A percentile compares a stretch with the other conserved stretches of the same genome.
phyloP scores from a whole-genome alignment of 2,113 vertebrate genomes.

The Brienomyrus brachyistius region DNA sequence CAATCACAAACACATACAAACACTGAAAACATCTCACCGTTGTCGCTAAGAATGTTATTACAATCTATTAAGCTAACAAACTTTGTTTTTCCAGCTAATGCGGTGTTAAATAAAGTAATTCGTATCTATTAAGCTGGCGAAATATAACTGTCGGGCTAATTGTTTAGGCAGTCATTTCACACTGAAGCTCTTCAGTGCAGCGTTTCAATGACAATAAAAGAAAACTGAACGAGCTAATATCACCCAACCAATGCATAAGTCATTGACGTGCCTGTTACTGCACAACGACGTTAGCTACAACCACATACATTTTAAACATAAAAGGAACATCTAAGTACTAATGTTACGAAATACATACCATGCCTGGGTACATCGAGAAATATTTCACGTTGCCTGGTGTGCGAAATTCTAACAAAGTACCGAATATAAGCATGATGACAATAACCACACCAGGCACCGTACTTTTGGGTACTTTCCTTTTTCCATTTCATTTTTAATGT shows the following conservation, averaged over 20 bases:
- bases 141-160: background rate
- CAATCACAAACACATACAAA: background rate
- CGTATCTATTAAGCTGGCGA: background rate
- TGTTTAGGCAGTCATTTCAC: background rate
- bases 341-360: background rate
- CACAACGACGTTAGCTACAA: background rate
- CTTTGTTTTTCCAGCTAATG: background rate
- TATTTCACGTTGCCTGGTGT: background rate
- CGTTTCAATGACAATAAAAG: background rate
- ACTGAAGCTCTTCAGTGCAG: background rate
- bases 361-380: background rate
- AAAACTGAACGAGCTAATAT: background rate
- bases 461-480: background rate
- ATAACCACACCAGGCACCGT: background rate
- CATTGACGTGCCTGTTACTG: background rate
- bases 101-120: background rate
- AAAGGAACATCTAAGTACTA: background rate
- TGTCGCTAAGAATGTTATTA: background rate
- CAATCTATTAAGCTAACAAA: background rate
- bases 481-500: background rate
- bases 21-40: background rate
- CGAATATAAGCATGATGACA: background rate
- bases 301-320: background rate
- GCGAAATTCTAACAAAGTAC: background rate
- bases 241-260: too few relatives aligned